These are phyloP conservation scores for Dendrolimus pini DNA, from an alignment of 2,888 invertebrate species.

Conservation along the genomic window DNA sequence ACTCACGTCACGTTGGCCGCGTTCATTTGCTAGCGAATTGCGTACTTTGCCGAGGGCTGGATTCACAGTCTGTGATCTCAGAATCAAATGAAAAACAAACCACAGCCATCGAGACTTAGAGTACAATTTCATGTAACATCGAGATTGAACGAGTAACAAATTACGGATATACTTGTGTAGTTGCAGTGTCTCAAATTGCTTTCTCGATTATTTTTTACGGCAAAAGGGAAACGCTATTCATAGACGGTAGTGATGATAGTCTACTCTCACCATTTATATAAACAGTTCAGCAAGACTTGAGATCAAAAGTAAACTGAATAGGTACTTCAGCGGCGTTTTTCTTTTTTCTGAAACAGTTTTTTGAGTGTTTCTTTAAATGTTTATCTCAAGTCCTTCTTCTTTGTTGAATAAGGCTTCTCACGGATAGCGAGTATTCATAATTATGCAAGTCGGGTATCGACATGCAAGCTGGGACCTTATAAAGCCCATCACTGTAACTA, in stretches of 20 bases:
- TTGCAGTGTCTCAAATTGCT: neutral
- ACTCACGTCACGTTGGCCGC: slow-evolving; percentile 16
- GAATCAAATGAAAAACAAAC: neutral
- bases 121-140: neutral
- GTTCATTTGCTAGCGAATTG: slow-evolving; percentile 23
- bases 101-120: neutral
- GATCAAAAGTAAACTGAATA: no score
- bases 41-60: neutral
- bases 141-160: neutral
- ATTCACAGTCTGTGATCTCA: neutral
- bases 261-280: neutral
- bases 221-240: neutral
- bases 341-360: no score
- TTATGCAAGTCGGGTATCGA: no score
- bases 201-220: neutral
- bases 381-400: no score
- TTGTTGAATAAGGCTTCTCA: no score
- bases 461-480: no score
- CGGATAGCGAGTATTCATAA: no score
- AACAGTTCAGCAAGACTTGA: no score
- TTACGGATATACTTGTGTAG: neutral
- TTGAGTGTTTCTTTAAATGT: no score
- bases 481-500: no score
- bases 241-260: neutral
- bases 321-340: no score